Conservation (phyloP, 2,888 invertebrate genomes). For the Parnassius glacialis region DNA sequence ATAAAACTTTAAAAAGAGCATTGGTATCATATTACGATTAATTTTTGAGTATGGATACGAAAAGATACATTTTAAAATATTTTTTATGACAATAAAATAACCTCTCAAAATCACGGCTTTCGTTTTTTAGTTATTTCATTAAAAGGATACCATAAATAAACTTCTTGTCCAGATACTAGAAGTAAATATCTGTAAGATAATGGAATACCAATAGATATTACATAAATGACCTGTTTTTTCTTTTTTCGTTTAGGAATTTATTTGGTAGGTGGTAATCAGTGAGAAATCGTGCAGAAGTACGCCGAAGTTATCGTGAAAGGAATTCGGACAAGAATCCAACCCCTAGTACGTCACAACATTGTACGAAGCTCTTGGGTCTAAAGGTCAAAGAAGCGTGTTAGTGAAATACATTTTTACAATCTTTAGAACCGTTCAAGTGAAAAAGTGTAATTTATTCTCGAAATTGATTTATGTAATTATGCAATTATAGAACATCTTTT, state of each 20-base stretch:
- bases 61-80: too few species aligned
- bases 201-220: not conserved
- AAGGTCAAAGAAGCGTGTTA: slow-evolving; percentile 1
- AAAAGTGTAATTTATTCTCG: not conserved
- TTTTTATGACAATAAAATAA: too few species aligned
- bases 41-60: too few species aligned
- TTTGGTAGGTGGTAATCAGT: slow-evolving; percentile 56
- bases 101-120: too few species aligned
- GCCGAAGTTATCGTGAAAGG: slow-evolving; percentile 51
- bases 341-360: slow-evolving; percentile 40
- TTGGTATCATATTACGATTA: too few species aligned
- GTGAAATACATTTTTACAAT: not conserved
- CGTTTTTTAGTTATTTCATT: too few species aligned
- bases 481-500: too few species aligned
- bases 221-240: slow-evolving; percentile 35
- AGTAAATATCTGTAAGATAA: too few species aligned
- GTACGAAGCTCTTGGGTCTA: slow-evolving; percentile 29
- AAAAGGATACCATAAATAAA: too few species aligned
- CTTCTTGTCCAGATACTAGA: too few species aligned
- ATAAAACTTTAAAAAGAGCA: too few species aligned
- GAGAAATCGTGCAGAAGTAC: slow-evolving; percentile 65
- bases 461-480: too few species aligned
- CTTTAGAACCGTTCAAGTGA: not conserved
- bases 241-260: slow-evolving; percentile 51
- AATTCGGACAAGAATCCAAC: slow-evolving; percentile 52